Evolutionary conservation across 2,113 vertebrate species (phyloP), one percentile per base, ranked within the genome.

Genomic region (Amblyopsis rosae): DNA sequence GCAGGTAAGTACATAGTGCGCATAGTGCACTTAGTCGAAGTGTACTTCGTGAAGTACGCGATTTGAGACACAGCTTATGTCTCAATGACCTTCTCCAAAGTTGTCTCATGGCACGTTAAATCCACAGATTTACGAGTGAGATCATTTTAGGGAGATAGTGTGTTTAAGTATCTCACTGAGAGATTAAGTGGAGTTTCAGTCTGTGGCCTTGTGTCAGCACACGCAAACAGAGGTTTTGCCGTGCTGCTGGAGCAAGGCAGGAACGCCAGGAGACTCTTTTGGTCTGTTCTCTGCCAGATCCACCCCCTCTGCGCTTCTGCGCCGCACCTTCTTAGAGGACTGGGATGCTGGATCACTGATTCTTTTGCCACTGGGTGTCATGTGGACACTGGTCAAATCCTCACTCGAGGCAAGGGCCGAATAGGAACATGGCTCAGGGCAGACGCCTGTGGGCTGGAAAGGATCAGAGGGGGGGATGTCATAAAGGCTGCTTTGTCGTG

Each of bases 211-310:
- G 90, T 81, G 63, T 90, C 82, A 92, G 60, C 81, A 92, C 13
- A 92, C 91, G 51, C 92, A 93, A 33, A 92, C 89, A 3, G 90
- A 88, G 47, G 78, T 79, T 32, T 92, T 92, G 51, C 87, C 88
- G 15, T 90, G 91, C 80, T 87, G 87, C 73, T 90, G 88, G 11
- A 91, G 85, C 41, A 92, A 76, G 0, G 67, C 77, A 0, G 89
- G 78, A 9, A 87, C 86, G 6, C 75, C 87, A 48, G 16, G 79
- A 0, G 88, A 70, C 59, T 90, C 87, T 65, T 90, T 89, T 72
- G 86, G 88, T 35, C 81, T 86, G 72, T 89, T 86, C 60, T 62
- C 94, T 76, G 78, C 84, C 33, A 83, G 59, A 0, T 86, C 79
- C 0, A 49, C 78, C 32, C 87, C 76, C 50, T 71, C 68, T 0